Evolutionary conservation across 2,113 vertebrate species (phyloP).

Genomic region (Toxostoma redivivum): DNA sequence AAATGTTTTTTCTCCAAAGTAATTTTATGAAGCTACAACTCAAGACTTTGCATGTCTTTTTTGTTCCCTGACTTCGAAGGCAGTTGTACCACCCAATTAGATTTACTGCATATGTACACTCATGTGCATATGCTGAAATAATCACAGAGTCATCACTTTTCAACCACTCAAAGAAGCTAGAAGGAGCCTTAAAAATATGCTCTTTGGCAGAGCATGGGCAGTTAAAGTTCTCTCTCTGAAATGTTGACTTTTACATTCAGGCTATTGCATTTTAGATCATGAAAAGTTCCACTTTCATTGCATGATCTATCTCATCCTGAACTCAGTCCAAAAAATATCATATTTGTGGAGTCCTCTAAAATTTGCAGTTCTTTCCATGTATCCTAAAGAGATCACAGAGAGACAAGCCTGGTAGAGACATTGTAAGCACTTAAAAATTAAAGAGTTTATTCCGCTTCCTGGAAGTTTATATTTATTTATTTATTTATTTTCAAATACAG

Average conservation of each 20-base stretch:
- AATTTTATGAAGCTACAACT: neutral
- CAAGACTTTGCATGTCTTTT: neutral
- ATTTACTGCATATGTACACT: neutral
- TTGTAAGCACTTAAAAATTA: neutral
- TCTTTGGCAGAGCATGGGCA: neutral
- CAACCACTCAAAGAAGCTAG: neutral
- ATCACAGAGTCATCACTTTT: neutral
- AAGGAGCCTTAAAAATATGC: neutral
- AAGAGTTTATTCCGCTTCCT: neutral
- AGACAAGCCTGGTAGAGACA: neutral
- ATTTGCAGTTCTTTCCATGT: neutral
- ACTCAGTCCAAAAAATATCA: neutral
- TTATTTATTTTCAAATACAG: neutral
- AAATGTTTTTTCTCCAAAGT: neutral
- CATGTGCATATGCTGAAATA: rapidly evolving
- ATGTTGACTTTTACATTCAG: neutral
- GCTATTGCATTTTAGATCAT: neutral
- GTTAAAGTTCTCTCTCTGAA: neutral
- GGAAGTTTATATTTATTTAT: neutral
- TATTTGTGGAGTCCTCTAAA: neutral
- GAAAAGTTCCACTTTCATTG: neutral
- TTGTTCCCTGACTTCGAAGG: neutral
- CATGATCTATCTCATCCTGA: neutral
- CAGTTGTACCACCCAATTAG: neutral
- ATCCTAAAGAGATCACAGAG: neutral